Evolutionary conservation across 2,888 invertebrate genomes (phyloP).

Genomic region (Morinoia aosen): DNA sequence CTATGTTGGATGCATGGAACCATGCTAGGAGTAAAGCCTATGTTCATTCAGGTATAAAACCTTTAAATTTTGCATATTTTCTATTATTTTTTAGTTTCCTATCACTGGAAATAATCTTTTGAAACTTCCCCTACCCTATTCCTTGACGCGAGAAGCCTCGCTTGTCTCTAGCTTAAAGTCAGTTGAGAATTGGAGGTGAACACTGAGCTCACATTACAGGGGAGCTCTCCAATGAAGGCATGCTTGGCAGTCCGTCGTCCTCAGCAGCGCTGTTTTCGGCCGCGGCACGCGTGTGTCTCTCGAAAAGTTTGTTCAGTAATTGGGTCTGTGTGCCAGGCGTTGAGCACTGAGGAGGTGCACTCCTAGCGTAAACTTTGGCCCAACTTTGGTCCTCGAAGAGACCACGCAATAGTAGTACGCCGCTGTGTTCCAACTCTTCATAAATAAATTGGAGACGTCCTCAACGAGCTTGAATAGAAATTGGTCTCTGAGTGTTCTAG

Average conservation of each 20-base stretch:
- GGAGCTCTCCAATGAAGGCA: neutral
- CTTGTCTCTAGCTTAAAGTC: neutral
- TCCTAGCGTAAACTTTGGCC: neutral
- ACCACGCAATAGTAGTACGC: neutral
- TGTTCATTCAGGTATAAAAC: too few relatives aligned
- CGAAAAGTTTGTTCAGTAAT: constrained; percentile 37
- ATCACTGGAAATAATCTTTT: too few relatives aligned
- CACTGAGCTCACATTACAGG: neutral
- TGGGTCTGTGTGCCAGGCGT: constrained; percentile 30
- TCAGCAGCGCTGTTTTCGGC: neutral
- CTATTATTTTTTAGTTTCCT: too few relatives aligned
- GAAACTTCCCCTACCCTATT: too few relatives aligned
- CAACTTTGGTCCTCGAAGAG: constrained; percentile 1
- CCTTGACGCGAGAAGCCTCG: neutral
- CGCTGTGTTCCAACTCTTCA: constrained; percentile 20
- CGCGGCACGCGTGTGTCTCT: constrained; percentile 5
- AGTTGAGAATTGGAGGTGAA: neutral
- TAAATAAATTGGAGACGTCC: neutral
- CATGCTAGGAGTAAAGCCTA: too few relatives aligned
- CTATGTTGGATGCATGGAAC: too few relatives aligned
- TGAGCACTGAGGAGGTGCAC: neutral
- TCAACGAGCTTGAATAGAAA: neutral
- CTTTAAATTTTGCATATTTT: too few relatives aligned
- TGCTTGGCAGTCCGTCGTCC: neutral
- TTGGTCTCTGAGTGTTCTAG: neutral